Conservation (phyloP, 30 jellyfish, hydroid and myxozoan species). For the Clytia hemisphaerica region DNA sequence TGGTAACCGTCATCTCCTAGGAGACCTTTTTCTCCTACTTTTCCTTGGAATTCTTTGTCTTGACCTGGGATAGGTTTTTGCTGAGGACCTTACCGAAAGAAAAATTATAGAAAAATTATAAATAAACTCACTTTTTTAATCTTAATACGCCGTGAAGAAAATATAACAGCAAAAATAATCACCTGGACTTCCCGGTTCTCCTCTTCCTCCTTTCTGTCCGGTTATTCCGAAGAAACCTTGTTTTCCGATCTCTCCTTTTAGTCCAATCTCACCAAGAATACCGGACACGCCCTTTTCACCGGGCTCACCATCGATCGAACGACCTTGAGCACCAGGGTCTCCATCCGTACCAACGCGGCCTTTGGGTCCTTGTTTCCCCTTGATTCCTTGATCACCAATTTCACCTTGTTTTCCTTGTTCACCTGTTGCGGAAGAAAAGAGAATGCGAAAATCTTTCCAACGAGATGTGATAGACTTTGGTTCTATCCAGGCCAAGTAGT, state of each 20-base stretch:
- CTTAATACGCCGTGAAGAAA: no score
- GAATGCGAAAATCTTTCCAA: no score
- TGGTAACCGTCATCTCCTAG: no score
- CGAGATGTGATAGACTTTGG: no score
- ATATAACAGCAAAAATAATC: slow-evolving; percentile 37
- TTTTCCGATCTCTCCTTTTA: background rate
- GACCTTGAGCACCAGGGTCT: slow-evolving; percentile 66
- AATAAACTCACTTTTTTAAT: no score
- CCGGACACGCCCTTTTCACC: slow-evolving; percentile 54
- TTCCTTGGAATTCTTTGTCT: no score
- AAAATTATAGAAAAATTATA: no score
- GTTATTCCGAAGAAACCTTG: background rate
- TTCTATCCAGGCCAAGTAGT: no score
- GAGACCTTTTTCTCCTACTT: background rate
- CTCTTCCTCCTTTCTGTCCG: slow-evolving; percentile 11
- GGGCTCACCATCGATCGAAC: slow-evolving; percentile 26
- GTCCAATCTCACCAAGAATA: slow-evolving; percentile 36
- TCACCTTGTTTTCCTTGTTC: slow-evolving; percentile 57
- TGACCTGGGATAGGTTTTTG: no score
- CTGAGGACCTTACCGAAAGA: no score
- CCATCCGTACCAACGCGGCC: slow-evolving; percentile 71
- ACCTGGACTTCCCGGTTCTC: slow-evolving; percentile 47
- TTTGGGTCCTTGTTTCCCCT: slow-evolving; percentile 41
- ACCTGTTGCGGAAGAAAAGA: no score
- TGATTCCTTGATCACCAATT: slow-evolving; percentile 11